Conservation (phyloP, 2,888 invertebrate genomes). For the Ferdinandea cuprea region DNA sequence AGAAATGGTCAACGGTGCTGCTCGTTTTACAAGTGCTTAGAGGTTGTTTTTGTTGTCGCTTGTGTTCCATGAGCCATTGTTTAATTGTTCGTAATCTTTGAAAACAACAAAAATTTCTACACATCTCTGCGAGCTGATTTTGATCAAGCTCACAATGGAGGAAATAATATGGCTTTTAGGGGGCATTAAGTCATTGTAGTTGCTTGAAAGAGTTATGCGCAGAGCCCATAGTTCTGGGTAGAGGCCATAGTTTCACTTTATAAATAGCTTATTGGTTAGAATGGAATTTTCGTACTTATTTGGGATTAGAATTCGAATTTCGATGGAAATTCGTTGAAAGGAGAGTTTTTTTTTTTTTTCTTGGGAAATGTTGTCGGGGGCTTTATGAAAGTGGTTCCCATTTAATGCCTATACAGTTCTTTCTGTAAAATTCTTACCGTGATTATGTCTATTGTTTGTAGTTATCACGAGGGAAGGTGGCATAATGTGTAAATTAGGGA, state of each 20-base stretch:
- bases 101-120: no score
- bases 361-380: constrained; percentile 21
- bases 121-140: constrained; percentile 17
- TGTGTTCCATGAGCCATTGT: constrained; percentile 12
- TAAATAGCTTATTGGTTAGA: constrained; percentile 1
- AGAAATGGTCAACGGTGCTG: constrained; percentile 35
- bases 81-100: constrained; percentile 48
- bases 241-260: constrained; percentile 18
- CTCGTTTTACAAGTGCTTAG: constrained; percentile 10
- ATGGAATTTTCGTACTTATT: not conserved
- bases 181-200: constrained; percentile 11
- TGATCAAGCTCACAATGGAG: constrained; percentile 38
- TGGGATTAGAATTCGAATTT: constrained; percentile 23
- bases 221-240: not conserved
- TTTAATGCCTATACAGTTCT: no score
- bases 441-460: no score
- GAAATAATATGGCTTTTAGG: constrained; percentile 11
- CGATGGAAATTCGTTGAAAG: constrained; percentile 29
- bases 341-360: constrained; percentile 4
- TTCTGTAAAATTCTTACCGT: no score
- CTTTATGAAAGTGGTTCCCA: constrained; percentile 6
- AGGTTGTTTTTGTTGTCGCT: not conserved
- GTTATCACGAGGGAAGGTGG: no score
- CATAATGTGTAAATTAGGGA: no score
- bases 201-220: constrained; percentile 13